A percentile compares a stretch with the other conserved stretches of the same genome.
Evolutionary conservation across 2,888 invertebrate species (phyloP).

Genomic region (Andrena minutula): DNA sequence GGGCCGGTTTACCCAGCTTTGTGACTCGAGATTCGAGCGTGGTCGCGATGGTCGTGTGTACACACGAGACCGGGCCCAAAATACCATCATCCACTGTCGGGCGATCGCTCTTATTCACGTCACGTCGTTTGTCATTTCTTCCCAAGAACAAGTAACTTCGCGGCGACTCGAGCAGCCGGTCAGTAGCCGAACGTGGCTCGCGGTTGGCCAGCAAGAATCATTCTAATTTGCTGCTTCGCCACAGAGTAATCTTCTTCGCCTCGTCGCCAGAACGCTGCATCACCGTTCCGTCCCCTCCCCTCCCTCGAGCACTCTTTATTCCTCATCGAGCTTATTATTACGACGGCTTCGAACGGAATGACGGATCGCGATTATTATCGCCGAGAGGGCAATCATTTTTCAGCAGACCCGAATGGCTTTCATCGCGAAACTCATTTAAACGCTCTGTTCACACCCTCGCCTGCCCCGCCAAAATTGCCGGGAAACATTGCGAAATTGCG

Average conservation of each 20-base stretch:
- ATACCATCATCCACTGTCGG: slow-evolving; percentile 61
- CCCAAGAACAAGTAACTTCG: slow-evolving; percentile 53
- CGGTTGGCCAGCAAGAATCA: slow-evolving; percentile 58
- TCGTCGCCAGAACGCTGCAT: slow-evolving; percentile 6
- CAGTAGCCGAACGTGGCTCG: slow-evolving; percentile 36
- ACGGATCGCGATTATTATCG: slow-evolving; percentile 42
- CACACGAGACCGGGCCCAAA: slow-evolving; percentile 59
- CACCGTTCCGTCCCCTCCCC: background rate
- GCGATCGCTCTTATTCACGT: slow-evolving; percentile 71
- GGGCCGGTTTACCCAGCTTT: slow-evolving; percentile 43
- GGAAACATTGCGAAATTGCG: slow-evolving; percentile 11
- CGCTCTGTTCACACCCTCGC: background rate
- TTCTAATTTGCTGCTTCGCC: slow-evolving; percentile 63
- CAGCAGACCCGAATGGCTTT: background rate
- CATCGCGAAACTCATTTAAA: slow-evolving; percentile 18
- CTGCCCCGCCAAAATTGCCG: background rate
- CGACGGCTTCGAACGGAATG: background rate
- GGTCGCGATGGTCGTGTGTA: slow-evolving; percentile 52
- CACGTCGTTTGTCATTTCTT: slow-evolving; percentile 73
- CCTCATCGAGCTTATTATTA: slow-evolving; percentile 37
- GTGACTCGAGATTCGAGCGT: slow-evolving; percentile 36
- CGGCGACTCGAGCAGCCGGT: slow-evolving; percentile 35
- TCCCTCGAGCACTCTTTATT: slow-evolving; percentile 4
- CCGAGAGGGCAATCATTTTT: slow-evolving; percentile 21
- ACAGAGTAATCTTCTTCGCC: slow-evolving; percentile 55